Percentiles rank a stretch among this genome's conserved stretches.
These are phyloP conservation scores for Nasonia oneida DNA, from an alignment of 2,888 invertebrate species.

Conservation along the genomic window DNA sequence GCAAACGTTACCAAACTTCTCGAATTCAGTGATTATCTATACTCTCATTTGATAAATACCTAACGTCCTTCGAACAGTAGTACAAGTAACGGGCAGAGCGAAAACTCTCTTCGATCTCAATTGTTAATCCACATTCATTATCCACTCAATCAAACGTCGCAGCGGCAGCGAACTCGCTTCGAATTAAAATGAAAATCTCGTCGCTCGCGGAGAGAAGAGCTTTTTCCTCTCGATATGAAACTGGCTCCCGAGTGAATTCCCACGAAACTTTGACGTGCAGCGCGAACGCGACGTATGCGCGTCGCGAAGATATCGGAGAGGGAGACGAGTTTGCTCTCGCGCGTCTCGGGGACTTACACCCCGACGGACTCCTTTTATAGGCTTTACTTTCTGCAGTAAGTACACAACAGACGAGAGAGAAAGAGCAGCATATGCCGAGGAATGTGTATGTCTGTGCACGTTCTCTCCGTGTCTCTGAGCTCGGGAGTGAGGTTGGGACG, in stretches of 20 bases:
- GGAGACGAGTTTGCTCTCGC: constrained; percentile 26
- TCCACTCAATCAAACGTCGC: neutral
- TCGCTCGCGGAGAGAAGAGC: neutral
- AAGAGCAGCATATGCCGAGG: neutral
- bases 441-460: neutral
- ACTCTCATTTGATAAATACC: neutral
- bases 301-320: neutral
- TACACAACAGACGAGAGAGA: constrained; percentile 4
- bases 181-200: constrained; percentile 10
- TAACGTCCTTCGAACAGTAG: neutral
- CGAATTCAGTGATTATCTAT: neutral
- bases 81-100: neutral
- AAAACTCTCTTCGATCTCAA: neutral
- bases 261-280: neutral
- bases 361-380: constrained; percentile 42
- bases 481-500: neutral
- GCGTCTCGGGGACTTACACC: neutral
- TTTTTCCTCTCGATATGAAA: neutral
- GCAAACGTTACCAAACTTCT: neutral
- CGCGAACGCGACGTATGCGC: neutral
- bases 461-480: neutral
- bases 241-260: neutral
- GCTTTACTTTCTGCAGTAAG: constrained; percentile 43
- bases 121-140: constrained; percentile 15
- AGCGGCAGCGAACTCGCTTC: neutral